phyloP scores from a whole-genome alignment of 2,888 invertebrate species.

The Beris morrisii region DNA sequence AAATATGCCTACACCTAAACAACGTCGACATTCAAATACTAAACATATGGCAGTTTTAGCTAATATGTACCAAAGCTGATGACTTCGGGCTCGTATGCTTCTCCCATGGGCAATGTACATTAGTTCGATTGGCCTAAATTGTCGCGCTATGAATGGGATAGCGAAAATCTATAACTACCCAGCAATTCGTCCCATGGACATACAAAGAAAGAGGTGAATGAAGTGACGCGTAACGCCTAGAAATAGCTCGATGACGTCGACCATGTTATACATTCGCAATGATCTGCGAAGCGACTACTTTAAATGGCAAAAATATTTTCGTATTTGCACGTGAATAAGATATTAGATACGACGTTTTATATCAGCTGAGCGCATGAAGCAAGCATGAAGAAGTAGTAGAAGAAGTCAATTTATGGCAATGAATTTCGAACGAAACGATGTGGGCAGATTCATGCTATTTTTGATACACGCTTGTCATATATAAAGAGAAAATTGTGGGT shows the following conservation, averaged over 20 bases:
- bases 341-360: not conserved
- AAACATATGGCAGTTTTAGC: no score
- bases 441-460: slow-evolving; percentile 7
- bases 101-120: no score
- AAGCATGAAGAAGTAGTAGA: not conserved
- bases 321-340: not conserved
- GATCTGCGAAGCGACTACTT: slow-evolving; percentile 9
- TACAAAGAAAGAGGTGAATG: slow-evolving; percentile 6
- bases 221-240: slow-evolving; percentile 18
- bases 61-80: no score
- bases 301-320: slow-evolving; percentile 20
- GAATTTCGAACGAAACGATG: not conserved
- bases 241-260: slow-evolving; percentile 25
- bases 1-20: no score
- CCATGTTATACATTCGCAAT: not conserved
- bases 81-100: no score
- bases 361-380: not conserved
- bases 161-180: no score
- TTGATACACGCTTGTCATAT: not conserved
- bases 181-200: no score
- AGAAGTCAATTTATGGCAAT: not conserved
- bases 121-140: no score
- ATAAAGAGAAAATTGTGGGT: slow-evolving; percentile 1
- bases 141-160: no score
- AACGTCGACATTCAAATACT: no score